phyloP scores from a whole-genome alignment of 2,113 vertebrate species.

The Zosterops lateralis region DNA sequence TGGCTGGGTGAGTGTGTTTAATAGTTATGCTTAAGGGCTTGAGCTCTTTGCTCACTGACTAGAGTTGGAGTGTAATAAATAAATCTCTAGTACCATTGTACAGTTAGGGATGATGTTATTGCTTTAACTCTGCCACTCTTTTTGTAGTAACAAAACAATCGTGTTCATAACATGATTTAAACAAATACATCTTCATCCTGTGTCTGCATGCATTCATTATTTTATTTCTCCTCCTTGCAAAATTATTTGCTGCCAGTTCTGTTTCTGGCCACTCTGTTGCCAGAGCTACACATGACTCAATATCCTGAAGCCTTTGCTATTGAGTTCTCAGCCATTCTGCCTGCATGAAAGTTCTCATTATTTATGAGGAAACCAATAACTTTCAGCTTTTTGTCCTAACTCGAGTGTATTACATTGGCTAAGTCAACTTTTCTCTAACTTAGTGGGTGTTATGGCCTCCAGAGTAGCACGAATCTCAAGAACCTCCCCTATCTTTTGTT shows the following conservation, averaged over 20 bases:
- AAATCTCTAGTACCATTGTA: not conserved
- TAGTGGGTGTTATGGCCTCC: not conserved
- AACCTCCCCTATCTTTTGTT: not conserved
- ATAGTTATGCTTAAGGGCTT: not conserved
- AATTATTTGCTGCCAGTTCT: not conserved
- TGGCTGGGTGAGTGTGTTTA: not conserved
- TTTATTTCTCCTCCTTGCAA: not conserved
- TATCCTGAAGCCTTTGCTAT: fast-evolving
- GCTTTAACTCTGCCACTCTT: not conserved
- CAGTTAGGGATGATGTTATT: not conserved
- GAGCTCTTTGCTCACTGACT: not conserved
- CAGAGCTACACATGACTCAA: not conserved
- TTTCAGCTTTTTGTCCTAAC: not conserved
- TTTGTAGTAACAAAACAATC: not conserved
- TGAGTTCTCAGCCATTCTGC: not conserved
- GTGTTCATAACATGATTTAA: not conserved
- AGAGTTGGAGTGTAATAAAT: not conserved
- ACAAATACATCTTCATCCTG: not conserved
- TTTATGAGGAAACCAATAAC: not conserved
- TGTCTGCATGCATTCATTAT: not conserved
- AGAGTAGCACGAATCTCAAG: not conserved
- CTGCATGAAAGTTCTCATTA: not conserved
- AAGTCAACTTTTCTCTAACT: not conserved
- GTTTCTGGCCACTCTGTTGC: not conserved
- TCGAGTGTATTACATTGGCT: fast-evolving